These are phyloP conservation scores for Gymnoscopelus microlampas DNA, from an alignment of 2,797 vertebrate genomes.

Conservation along the genomic window DNA sequence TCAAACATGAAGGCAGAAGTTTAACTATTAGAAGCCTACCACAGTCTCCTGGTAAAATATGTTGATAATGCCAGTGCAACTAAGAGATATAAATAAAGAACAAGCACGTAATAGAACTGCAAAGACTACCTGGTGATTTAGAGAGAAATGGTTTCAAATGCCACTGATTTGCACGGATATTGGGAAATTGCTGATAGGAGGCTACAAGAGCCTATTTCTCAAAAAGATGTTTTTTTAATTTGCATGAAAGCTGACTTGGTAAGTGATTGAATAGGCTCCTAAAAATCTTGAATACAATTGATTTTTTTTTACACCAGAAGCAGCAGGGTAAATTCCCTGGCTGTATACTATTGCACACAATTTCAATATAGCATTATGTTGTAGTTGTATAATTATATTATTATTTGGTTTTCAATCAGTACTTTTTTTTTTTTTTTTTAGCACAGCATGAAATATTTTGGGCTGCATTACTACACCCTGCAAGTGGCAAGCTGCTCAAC, in stretches of 20 bases:
- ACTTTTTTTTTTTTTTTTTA: no score
- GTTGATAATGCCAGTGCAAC: conserved; percentile 21
- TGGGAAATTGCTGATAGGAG: conserved; percentile 40
- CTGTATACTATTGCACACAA: conserved; percentile 4
- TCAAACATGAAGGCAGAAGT: conserved; percentile 8
- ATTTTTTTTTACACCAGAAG: conserved; percentile 23
- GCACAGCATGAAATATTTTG: no score
- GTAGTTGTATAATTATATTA: no score
- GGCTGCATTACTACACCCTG: no score
- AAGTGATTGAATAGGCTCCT: conserved; percentile 29
- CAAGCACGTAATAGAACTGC: conserved; percentile 39
- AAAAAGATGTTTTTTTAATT: no score
- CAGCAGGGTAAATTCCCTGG: conserved; percentile 9
- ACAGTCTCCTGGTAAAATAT: conserved; percentile 29
- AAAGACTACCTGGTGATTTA: conserved; percentile 23
- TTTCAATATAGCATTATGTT: no score
- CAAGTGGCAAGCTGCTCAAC: no score
- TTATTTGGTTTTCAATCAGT: no score
- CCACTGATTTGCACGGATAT: conserved; percentile 19
- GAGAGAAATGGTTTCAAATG: conserved; percentile 43
- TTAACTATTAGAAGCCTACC: conserved; percentile 32
- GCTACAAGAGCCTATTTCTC: conserved; percentile 6
- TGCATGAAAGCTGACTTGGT: no score
- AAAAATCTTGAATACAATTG: conserved; percentile 28
- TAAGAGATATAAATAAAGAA: conserved; percentile 19